A percentile compares a stretch with the other conserved stretches of the same genome.
Conservation (phyloP, 2,888 invertebrate species). For the Lutraria lutraria region DNA sequence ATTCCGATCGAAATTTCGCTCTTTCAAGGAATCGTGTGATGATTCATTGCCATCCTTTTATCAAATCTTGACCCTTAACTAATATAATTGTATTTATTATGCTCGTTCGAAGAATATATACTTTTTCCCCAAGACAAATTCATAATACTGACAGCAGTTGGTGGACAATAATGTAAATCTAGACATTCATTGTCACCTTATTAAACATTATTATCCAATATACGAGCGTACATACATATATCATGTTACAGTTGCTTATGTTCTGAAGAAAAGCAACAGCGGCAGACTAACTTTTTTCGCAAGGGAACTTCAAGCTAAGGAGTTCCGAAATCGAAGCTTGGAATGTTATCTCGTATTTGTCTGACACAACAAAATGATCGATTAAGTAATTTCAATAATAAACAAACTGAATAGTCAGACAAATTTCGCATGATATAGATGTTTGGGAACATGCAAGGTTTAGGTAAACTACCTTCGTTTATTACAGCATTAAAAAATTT, state of each 20-base stretch:
- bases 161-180: not conserved
- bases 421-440: too few species aligned
- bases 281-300: too few species aligned
- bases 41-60: not conserved
- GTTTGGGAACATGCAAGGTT: too few species aligned
- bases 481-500: too few species aligned
- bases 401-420: too few species aligned
- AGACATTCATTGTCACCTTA: not conserved
- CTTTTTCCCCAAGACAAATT: not conserved
- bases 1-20: not conserved
- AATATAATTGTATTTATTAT: not conserved
- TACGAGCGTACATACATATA: not conserved
- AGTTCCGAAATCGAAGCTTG: too few species aligned
- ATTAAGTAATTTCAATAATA: too few species aligned
- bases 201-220: constrained; percentile 5
- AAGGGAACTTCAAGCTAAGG: too few species aligned
- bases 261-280: not conserved
- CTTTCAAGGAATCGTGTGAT: not conserved
- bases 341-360: too few species aligned
- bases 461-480: too few species aligned
- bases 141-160: not conserved
- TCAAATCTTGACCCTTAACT: not conserved
- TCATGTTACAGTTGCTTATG: not conserved
- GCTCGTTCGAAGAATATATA: not conserved
- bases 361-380: too few species aligned